These are phyloP conservation scores for Dichetophora obliterata DNA, from an alignment of 2,888 invertebrate genomes.

Conservation along the genomic window DNA sequence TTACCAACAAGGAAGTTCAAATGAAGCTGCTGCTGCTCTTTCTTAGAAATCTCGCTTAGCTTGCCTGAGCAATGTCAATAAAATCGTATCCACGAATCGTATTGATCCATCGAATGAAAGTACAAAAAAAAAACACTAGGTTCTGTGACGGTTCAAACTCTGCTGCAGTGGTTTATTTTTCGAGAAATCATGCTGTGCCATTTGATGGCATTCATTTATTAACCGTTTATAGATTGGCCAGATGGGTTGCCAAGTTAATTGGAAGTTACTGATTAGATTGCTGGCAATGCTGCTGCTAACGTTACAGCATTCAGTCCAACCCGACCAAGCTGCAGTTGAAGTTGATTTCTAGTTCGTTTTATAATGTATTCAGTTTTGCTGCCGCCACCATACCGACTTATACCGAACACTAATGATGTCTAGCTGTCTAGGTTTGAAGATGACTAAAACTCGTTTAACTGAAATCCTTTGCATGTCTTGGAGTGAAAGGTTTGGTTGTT, in stretches of 20 bases:
- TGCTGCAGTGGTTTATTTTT: constrained; percentile 17
- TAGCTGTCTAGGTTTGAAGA: neutral
- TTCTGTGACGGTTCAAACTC: constrained; percentile 2
- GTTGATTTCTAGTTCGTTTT: neutral
- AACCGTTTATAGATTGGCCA: constrained; percentile 30
- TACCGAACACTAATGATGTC: constrained; percentile 2
- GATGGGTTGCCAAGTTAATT: constrained; percentile 36
- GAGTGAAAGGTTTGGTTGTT: neutral
- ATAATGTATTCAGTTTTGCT: too few relatives aligned
- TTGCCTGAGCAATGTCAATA: constrained; percentile 5
- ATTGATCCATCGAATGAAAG: neutral
- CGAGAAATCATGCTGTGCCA: constrained; percentile 27
- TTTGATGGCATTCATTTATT: constrained; percentile 31
- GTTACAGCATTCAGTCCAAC: neutral
- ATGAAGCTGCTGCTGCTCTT: neutral
- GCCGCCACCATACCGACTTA: neutral
- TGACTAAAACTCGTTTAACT: neutral
- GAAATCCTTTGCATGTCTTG: neutral
- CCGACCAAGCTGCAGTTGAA: neutral
- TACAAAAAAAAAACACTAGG: neutral
- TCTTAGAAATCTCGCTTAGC: neutral
- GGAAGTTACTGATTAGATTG: constrained; percentile 24
- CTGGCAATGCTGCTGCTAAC: neutral
- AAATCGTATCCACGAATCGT: constrained; percentile 18
- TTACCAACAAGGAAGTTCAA: constrained; percentile 23